Percentiles rank a stretch among this genome's conserved stretches.
Conservation (phyloP, 2,113 vertebrate genomes). For the Toxotes jaculatrix region DNA sequence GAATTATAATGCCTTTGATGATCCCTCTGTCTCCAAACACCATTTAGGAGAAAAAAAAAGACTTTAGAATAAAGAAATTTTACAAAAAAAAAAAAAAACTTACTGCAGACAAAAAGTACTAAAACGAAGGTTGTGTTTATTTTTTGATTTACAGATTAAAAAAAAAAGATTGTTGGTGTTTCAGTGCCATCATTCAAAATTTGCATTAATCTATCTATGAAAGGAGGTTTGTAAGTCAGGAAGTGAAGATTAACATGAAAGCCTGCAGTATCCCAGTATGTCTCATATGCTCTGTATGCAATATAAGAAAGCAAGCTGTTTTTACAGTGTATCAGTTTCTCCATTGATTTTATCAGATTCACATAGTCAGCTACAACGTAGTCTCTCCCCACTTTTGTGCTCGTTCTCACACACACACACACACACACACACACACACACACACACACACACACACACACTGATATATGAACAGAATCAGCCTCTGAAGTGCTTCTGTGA, state of each 20-base stretch:
- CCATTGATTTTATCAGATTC: slow-evolving; percentile 19
- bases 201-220: background rate
- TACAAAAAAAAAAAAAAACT: background rate
- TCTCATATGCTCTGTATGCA: background rate
- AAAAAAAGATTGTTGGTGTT: background rate
- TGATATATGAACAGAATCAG: slow-evolving; percentile 28
- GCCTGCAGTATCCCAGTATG: background rate
- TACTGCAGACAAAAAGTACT: background rate
- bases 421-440: background rate
- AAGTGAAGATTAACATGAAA: background rate
- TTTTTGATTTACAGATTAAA: background rate
- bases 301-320: slow-evolving; percentile 10
- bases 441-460: slow-evolving; percentile 12
- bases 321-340: slow-evolving; percentile 21
- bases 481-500: slow-evolving; percentile 57
- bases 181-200: background rate
- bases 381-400: slow-evolving; percentile 3
- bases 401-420: background rate
- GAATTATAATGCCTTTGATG: background rate
- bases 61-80: background rate
- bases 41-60: background rate
- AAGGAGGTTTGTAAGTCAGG: too few species aligned
- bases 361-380: slow-evolving; percentile 4
- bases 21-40: background rate
- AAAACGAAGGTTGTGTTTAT: background rate